phyloP scores from a whole-genome alignment of 92 coral and sea anemone species.

The Parazoanthus atlanticus region DNA sequence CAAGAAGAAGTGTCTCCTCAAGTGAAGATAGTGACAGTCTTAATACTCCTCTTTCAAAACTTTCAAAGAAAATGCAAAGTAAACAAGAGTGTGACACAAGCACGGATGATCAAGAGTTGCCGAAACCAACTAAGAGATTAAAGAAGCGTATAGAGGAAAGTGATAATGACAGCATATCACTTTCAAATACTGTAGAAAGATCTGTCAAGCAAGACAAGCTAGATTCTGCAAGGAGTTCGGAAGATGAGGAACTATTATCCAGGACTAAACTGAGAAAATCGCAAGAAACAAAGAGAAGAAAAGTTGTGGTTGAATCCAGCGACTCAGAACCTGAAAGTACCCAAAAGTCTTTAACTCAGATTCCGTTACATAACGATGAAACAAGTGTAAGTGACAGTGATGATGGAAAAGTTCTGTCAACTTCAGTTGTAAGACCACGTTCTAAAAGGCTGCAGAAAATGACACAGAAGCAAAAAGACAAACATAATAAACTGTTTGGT shows the following conservation, averaged over 20 bases:
- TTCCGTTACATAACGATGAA: background rate
- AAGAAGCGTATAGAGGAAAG: slow-evolving; percentile 5
- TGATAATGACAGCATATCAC: background rate
- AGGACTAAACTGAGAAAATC: slow-evolving; percentile 16
- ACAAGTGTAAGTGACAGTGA: slow-evolving; percentile 3
- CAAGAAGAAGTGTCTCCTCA: slow-evolving; percentile 13
- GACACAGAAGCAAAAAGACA: slow-evolving; percentile 44
- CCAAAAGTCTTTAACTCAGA: background rate
- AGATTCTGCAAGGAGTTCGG: slow-evolving; percentile 4
- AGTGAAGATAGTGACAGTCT: background rate
- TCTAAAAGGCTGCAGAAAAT: slow-evolving; percentile 57
- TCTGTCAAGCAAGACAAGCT: background rate
- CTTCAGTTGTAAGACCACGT: slow-evolving; percentile 5
- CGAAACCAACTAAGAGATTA: background rate
- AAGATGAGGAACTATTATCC: background rate
- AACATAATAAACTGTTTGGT: slow-evolving; percentile 48
- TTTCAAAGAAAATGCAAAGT: background rate
- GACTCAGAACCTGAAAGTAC: slow-evolving; percentile 14
- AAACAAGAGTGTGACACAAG: background rate
- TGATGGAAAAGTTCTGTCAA: background rate
- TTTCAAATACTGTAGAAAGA: background rate
- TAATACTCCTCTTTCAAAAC: background rate
- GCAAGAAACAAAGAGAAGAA: slow-evolving; percentile 4
- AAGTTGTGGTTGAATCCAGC: slow-evolving; percentile 27
- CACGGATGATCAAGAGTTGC: background rate